phyloP scores from a whole-genome alignment of 2,113 vertebrate species.

The Alaudala cheleensis region DNA sequence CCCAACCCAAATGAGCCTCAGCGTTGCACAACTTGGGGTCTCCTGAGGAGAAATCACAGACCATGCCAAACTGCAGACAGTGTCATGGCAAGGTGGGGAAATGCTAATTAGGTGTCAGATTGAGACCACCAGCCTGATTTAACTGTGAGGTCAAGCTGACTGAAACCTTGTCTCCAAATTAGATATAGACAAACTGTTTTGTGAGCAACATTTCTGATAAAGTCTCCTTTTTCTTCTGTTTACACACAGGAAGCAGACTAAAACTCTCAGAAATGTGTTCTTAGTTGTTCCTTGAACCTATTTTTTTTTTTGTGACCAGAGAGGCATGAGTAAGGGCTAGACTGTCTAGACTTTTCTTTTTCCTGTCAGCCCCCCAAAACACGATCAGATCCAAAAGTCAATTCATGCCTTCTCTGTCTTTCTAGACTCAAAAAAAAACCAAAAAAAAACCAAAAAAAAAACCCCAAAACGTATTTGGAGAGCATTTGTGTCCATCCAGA shows the following conservation, averaged over 20 bases:
- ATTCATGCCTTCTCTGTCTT: background rate
- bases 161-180: slow-evolving; percentile 5
- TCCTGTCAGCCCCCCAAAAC: background rate
- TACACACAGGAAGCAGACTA: slow-evolving; percentile 12
- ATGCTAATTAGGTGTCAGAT: slow-evolving; percentile 47
- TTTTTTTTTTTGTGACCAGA: background rate
- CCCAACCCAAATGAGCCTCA: background rate
- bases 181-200: background rate
- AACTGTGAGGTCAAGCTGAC: slow-evolving; percentile 39
- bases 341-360: background rate
- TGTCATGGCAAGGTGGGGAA: slow-evolving; percentile 10
- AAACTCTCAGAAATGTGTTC: background rate
- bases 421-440: background rate
- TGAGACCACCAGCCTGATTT: slow-evolving; percentile 35
- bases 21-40: slow-evolving; percentile 31
- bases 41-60: slow-evolving; percentile 16
- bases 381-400: background rate
- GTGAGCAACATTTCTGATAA: background rate
- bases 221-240: background rate
- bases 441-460: too few relatives aligned
- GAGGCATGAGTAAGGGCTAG: background rate
- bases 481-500: background rate
- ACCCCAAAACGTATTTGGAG: too few relatives aligned
- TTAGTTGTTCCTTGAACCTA: background rate
- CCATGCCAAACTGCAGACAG: background rate